Evolutionary conservation across 2,797 vertebrate genomes (phyloP).

Genomic region (Rhinogobio ventralis): DNA sequence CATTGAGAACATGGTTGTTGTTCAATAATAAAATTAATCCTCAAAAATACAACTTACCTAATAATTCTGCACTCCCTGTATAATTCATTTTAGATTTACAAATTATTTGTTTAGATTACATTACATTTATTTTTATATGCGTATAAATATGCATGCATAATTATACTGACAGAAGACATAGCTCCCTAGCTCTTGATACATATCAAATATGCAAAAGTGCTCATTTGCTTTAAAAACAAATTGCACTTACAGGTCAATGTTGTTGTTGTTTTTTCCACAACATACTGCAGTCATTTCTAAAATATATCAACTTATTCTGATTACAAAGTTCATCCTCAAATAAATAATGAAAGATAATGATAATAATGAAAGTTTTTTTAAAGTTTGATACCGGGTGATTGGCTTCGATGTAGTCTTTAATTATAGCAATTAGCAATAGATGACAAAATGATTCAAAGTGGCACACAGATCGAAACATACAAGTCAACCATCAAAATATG

Average conservation of each 20-base stretch:
- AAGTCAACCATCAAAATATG: slow-evolving; percentile 23
- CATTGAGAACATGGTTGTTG: too few relatives aligned
- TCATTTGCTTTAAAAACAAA: not conserved
- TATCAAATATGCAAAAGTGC: not conserved
- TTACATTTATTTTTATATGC: not conserved
- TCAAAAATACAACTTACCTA: too few relatives aligned
- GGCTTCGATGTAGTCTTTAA: slow-evolving; percentile 17
- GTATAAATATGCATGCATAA: not conserved
- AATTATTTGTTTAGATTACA: not conserved
- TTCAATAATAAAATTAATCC: too few relatives aligned
- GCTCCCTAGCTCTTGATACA: not conserved
- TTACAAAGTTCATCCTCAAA: not conserved
- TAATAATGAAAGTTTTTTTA: not conserved
- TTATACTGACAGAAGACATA: not conserved
- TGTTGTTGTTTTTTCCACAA: not conserved
- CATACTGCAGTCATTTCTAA: not conserved
- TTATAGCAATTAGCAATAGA: slow-evolving; percentile 17
- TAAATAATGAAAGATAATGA: not conserved
- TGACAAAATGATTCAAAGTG: not conserved
- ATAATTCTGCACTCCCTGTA: too few relatives aligned
- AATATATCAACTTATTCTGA: not conserved
- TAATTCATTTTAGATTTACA: rapidly evolving
- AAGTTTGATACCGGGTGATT: not conserved
- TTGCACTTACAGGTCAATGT: not conserved
- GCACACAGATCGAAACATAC: slow-evolving; percentile 8